Evolutionary conservation across 1,140 invertebrate species (phyloP).

Genomic region (Elymnias hypermnestra): DNA sequence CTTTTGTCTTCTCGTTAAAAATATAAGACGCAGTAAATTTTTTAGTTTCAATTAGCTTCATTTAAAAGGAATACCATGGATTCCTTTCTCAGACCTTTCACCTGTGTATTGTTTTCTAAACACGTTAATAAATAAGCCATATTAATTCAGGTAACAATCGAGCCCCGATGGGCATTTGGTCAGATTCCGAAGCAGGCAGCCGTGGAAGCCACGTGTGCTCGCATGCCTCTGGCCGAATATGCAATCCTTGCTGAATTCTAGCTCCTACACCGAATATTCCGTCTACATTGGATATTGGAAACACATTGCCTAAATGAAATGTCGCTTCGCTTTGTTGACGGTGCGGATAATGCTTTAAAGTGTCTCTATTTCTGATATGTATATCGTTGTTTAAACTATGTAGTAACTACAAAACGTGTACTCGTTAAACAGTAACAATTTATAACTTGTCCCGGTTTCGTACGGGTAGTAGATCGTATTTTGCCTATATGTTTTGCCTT

Average conservation of each 20-base stretch:
- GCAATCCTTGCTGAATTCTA: constrained; percentile 60
- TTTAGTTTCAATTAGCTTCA: not conserved
- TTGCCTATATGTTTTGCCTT: no score
- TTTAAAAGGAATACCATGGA: constrained; percentile 13
- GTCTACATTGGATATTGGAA: constrained; percentile 56
- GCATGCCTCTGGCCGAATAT: constrained; percentile 65
- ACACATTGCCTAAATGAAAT: constrained; percentile 41
- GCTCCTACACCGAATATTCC: constrained; percentile 68
- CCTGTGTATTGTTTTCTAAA: constrained; percentile 28
- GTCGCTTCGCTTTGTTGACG: constrained; percentile 14
- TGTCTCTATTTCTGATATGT: no score
- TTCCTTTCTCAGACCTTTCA: constrained; percentile 25
- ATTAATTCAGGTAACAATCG: constrained; percentile 68
- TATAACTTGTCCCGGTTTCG: no score
- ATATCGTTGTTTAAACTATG: not conserved
- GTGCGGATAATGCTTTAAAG: not conserved
- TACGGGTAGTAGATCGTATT: no score
- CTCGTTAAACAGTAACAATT: no score
- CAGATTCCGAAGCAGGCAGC: constrained; percentile 64
- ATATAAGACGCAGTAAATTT: no score
- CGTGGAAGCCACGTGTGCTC: constrained; percentile 66
- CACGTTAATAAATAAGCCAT: constrained; percentile 61
- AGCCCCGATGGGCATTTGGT: constrained; percentile 68
- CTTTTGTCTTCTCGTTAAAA: no score
- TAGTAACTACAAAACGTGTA: no score